phyloP scores from a whole-genome alignment of 2,888 invertebrate genomes.

The Chalcosyrphus nemorum region DNA sequence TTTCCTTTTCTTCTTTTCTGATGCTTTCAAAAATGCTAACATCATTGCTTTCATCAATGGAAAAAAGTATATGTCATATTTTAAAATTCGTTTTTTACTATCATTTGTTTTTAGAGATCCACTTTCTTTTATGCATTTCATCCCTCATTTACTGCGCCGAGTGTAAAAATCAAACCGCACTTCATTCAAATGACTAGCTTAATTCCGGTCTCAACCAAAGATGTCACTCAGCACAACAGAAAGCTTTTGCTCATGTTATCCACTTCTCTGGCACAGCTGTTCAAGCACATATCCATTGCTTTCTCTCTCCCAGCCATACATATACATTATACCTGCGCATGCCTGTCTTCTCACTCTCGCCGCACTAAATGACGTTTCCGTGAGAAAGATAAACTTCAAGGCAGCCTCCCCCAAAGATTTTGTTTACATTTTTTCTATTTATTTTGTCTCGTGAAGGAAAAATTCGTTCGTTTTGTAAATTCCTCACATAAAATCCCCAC shows the following conservation, averaged over 20 bases:
- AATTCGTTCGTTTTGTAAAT: background rate
- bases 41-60: no score
- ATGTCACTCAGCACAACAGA: slow-evolving; percentile 10
- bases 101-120: no score
- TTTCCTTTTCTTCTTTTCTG: no score
- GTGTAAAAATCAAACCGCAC: background rate
- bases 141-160: background rate
- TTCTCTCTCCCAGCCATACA: slow-evolving; percentile 38
- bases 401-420: slow-evolving; percentile 56
- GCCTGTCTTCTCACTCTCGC: slow-evolving; percentile 43
- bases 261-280: slow-evolving; percentile 36
- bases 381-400: slow-evolving; percentile 48
- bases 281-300: slow-evolving; percentile 1
- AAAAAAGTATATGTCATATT: no score
- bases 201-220: background rate
- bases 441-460: slow-evolving; percentile 14
- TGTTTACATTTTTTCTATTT: slow-evolving; percentile 65
- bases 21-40: no score
- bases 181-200: background rate
- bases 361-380: slow-evolving; percentile 51
- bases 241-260: background rate
- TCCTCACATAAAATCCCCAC: slow-evolving; percentile 17
- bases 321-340: slow-evolving; percentile 29
- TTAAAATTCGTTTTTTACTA: no score
- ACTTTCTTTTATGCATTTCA: no score